Evolutionary conservation across 2,888 invertebrate genomes (phyloP).

Genomic region (Yponomeuta sedellus): DNA sequence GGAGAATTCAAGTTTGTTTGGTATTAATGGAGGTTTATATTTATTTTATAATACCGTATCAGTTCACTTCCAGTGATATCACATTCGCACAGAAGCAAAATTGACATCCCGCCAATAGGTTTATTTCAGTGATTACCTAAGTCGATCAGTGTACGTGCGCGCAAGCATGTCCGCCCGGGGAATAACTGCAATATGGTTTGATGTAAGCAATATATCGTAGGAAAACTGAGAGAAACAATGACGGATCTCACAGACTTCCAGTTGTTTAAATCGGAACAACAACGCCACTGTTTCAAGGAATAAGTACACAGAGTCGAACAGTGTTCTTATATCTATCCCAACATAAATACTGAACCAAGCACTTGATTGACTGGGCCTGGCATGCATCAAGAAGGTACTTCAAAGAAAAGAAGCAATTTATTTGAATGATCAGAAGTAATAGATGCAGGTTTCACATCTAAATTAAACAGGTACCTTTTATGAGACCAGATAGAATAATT

Average conservation of each 20-base stretch:
- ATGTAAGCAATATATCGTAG: no score
- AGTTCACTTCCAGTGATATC: no score
- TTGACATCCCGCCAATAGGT: no score
- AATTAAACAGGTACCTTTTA: not conserved
- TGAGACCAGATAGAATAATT: no score
- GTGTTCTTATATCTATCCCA: not conserved
- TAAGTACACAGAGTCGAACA: conserved; percentile 31
- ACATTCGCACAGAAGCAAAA: no score
- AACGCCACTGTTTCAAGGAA: conserved; percentile 61
- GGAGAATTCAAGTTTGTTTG: no score
- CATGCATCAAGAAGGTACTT: not conserved
- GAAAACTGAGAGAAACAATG: conserved; percentile 43
- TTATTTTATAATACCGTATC: no score
- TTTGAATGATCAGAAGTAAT: not conserved
- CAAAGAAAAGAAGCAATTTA: not conserved
- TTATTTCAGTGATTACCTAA: not conserved
- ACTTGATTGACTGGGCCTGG: not conserved
- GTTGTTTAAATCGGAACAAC: conserved; percentile 34
- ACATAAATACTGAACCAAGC: not conserved
- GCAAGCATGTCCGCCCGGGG: conserved; percentile 34
- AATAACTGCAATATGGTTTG: not conserved
- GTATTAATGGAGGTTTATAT: no score
- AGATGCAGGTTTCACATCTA: not conserved
- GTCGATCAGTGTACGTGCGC: conserved; percentile 41
- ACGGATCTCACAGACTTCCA: conserved; percentile 32